Evolutionary conservation across 2,888 invertebrate genomes (phyloP), one percentile per base, ranked within the genome.

Genomic region (Scaptomyza flava): DNA sequence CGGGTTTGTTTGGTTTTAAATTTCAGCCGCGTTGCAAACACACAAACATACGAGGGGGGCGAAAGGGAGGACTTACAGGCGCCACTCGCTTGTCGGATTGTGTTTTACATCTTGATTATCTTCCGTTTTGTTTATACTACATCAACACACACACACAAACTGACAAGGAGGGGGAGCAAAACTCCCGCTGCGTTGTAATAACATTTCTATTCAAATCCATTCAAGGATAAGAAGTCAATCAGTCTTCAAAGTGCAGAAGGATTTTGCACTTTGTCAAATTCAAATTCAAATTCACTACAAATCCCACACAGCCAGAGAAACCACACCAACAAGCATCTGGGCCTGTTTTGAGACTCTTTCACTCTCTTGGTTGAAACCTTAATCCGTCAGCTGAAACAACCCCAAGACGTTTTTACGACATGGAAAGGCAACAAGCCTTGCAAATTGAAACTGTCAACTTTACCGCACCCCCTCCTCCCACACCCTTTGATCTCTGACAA

Each of bases 171-270:
- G 36, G 27, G 5, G 41, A 14, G 12, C 11, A 67, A 58, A 60
- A 64, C 68, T 43, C 31, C 34, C 6, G 20, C 14, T 14, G 20
- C 31, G 12, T 36, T 47, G 64, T 72, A 87, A 77, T 71, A 79
- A 66, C 72, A 82, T 85, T 81, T 78, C 80, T 74, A 90, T 90
- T 88, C 81, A 81, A 89, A 89, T 89, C 78, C 75, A 77, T 78
- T 87, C 90, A 85, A 89, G 86, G 81, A 90, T 89, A 89, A 89
- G 90, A 89, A 90, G 90, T 89, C 90, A 89, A 89, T 89, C 90
- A 89, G 89, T 82, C 90, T 89, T 77, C 79, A 81, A 87, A 89
- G 90, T 89, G 83, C 79, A 63, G 9, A 84, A 89, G 86, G 88
- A 89, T 89, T 90, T 89, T 70, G 81, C 89, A 90, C 90, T 89